Evolutionary conservation across 2,113 vertebrate genomes (phyloP).

Genomic region (Eira barbara): DNA sequence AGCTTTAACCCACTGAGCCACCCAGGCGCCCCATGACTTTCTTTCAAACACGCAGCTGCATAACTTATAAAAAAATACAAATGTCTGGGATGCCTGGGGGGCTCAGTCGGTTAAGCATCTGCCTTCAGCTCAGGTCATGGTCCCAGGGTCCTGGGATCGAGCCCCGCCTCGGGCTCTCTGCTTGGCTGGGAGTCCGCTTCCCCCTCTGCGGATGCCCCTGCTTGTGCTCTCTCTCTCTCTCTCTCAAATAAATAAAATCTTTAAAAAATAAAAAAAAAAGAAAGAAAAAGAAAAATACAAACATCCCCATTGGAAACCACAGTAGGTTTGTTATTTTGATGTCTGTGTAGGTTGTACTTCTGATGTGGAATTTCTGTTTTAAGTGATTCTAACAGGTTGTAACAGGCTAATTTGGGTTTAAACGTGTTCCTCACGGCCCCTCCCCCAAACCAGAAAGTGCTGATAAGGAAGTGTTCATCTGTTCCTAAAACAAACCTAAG

Average conservation of each 20-base stretch:
- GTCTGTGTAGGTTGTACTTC: background rate
- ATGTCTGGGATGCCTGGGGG: background rate
- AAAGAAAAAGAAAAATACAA: background rate
- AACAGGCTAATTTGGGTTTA: background rate
- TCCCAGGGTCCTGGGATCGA: no score
- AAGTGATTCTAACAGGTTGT: background rate
- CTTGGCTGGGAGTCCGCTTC: no score
- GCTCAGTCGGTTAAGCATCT: no score
- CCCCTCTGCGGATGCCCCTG: no score
- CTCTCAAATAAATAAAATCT: no score
- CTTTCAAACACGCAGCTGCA: background rate
- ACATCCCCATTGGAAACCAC: background rate
- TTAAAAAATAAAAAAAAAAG: no score
- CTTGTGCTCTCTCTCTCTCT: no score
- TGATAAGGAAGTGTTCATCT: conserved; percentile 21
- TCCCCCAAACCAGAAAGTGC: background rate
- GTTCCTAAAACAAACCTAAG: conserved; percentile 37
- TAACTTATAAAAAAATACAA: background rate
- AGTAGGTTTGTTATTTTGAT: background rate
- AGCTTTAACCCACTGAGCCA: no score
- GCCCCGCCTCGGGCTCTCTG: no score
- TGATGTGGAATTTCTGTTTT: background rate
- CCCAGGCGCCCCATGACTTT: no score
- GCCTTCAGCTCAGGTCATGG: no score
- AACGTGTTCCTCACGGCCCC: background rate